Percentiles rank a stretch among this genome's conserved stretches.
Evolutionary conservation across 2,888 invertebrate genomes (phyloP).

Genomic region (Drosophila ezoana): DNA sequence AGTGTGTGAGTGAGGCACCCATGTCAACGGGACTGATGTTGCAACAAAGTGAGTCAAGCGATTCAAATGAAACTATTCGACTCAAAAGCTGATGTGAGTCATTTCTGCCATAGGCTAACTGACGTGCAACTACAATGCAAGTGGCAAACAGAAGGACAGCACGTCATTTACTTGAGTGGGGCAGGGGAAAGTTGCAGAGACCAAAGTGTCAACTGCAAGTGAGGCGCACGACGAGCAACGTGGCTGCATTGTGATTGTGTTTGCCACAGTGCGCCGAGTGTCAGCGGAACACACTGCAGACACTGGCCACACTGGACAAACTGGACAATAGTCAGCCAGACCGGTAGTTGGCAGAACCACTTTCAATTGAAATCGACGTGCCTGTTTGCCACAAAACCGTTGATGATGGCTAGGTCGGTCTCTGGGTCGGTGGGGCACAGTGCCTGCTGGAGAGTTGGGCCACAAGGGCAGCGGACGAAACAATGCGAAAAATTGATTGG

Average conservation of each 20-base stretch:
- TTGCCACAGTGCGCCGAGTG: slow-evolving; percentile 66
- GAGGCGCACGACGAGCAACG: slow-evolving; percentile 36
- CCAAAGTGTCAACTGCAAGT: slow-evolving; percentile 74
- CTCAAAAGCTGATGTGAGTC: slow-evolving; percentile 31
- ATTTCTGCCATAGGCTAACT: slow-evolving; percentile 58
- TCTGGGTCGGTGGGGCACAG: not conserved
- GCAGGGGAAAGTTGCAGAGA: slow-evolving; percentile 12
- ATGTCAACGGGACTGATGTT: slow-evolving; percentile 57
- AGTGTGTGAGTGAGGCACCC: slow-evolving; percentile 1
- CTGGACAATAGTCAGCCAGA: slow-evolving; percentile 24
- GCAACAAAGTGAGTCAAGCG: slow-evolving; percentile 49
- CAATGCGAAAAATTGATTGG: slow-evolving; percentile 77
- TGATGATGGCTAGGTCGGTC: slow-evolving; percentile 48
- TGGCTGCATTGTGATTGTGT: slow-evolving; percentile 65
- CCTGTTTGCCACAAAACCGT: slow-evolving; percentile 74
- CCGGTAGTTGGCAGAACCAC: slow-evolving; percentile 67
- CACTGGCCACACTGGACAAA: slow-evolving; percentile 15
- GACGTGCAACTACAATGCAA: slow-evolving; percentile 48
- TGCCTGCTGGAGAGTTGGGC: not conserved
- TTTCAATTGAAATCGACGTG: slow-evolving; percentile 79
- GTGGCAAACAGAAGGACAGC: slow-evolving; percentile 55
- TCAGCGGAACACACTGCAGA: slow-evolving; percentile 36
- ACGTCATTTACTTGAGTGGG: slow-evolving; percentile 45
- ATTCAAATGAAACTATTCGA: slow-evolving; percentile 40
- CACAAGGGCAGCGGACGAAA: slow-evolving; percentile 38